These are phyloP conservation scores for Brachyopa scutellaris DNA, from an alignment of 2,888 invertebrate species.

Conservation along the genomic window DNA sequence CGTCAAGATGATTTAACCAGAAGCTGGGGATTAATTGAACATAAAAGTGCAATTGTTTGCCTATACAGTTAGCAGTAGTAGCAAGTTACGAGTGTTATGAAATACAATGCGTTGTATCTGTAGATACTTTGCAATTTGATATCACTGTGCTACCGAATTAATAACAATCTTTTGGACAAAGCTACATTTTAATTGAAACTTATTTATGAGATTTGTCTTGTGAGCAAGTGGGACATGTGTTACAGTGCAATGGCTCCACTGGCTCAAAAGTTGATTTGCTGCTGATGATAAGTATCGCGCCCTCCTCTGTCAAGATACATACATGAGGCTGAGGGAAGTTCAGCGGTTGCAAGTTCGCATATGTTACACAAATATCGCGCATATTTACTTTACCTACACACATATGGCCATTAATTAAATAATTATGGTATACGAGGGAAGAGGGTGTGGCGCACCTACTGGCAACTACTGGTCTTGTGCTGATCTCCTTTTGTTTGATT, in stretches of 20 bases:
- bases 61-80: not conserved
- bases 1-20: constrained; percentile 64
- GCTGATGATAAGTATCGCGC: constrained; percentile 45
- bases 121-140: constrained; percentile 2
- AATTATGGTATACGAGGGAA: constrained; percentile 56
- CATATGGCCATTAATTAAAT: constrained; percentile 59
- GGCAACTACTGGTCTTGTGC: constrained; percentile 64
- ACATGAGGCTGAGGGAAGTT: no score
- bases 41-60: constrained; percentile 42
- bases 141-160: constrained; percentile 22
- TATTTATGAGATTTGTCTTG: constrained; percentile 35
- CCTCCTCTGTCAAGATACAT: constrained; percentile 15
- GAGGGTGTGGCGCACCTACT: constrained; percentile 56
- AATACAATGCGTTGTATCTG: no score
- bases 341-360: constrained; percentile 36
- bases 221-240: constrained; percentile 35
- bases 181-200: constrained; percentile 35
- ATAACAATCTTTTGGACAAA: constrained; percentile 16
- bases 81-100: not conserved
- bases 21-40: constrained; percentile 68
- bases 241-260: constrained; percentile 17
- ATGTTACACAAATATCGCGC: constrained; percentile 46
- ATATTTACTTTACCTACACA: no score
- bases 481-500: constrained; percentile 61
- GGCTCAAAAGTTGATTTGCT: constrained; percentile 31